Percentiles rank a stretch among this genome's conserved stretches.
phyloP scores from a whole-genome alignment of 2,797 vertebrate species.

The Enteromius thamalakanensis region DNA sequence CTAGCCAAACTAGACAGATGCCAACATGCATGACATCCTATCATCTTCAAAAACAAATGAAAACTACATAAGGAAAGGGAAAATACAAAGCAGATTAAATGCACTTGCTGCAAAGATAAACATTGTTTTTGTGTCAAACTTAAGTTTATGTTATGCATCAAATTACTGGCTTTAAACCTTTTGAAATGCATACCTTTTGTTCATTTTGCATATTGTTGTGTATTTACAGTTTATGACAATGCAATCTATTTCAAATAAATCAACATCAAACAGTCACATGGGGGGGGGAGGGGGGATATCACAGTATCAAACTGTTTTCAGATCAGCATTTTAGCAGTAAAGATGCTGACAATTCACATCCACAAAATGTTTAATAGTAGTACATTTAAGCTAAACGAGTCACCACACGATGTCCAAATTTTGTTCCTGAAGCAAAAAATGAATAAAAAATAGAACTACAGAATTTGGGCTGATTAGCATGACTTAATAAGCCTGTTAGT shows the following conservation, averaged over 20 bases:
- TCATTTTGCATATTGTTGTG: too few relatives aligned
- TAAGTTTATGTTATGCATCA: background rate
- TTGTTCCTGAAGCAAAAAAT: background rate
- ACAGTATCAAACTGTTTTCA: background rate
- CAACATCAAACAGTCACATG: background rate
- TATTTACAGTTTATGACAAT: background rate
- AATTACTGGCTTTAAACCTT: background rate
- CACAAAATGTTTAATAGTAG: background rate
- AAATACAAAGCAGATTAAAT: conserved; percentile 6
- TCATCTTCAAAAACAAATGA: conserved; percentile 17
- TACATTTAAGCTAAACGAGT: background rate
- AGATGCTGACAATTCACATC: background rate
- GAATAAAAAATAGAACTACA: too few relatives aligned
- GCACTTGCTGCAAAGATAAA: background rate
- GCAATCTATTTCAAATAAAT: background rate
- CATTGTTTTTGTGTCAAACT: background rate
- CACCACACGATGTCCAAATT: background rate
- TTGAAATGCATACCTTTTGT: background rate
- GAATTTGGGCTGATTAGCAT: background rate
- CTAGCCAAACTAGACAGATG: background rate
- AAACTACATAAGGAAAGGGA: background rate
- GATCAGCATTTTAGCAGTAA: background rate
- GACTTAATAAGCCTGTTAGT: background rate
- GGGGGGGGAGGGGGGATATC: background rate
- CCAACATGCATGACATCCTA: conserved; percentile 1